Conservation (phyloP, 2,113 vertebrate genomes). For the Callipepla californica region DNA sequence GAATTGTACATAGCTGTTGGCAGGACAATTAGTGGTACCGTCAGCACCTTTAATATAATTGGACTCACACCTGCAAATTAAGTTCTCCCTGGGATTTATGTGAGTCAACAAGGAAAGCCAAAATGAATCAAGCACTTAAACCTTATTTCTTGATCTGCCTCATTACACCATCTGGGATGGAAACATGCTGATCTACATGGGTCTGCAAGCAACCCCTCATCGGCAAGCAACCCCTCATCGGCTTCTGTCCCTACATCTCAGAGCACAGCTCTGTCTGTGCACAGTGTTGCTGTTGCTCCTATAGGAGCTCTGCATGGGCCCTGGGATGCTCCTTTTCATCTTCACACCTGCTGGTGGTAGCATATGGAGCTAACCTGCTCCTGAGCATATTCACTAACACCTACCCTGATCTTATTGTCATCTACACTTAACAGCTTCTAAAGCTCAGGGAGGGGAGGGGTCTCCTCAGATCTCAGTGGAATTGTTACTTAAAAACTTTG, state of each 20-base stretch:
- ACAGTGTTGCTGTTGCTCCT: neutral
- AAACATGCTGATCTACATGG: neutral
- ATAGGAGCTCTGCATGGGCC: neutral
- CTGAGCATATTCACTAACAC: neutral
- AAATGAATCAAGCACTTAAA: slow-evolving; percentile 41
- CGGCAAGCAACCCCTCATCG: neutral
- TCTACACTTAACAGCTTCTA: neutral
- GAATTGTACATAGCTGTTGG: neutral
- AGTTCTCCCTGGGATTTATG: slow-evolving; percentile 25
- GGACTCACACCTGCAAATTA: neutral
- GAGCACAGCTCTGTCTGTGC: neutral
- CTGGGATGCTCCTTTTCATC: rapidly evolving
- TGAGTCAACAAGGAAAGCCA: slow-evolving; percentile 26
- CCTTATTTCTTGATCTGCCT: slow-evolving; percentile 32
- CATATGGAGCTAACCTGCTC: neutral
- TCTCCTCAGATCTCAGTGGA: neutral
- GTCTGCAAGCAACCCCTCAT: neutral
- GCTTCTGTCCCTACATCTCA: neutral
- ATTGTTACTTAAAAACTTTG: neutral
- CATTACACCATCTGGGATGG: neutral
- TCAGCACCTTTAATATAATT: neutral
- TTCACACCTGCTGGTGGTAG: neutral
- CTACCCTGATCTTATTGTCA: too few relatives aligned
- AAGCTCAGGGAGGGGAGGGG: neutral
- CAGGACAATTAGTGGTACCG: neutral